phyloP scores from a whole-genome alignment of 2,888 invertebrate species.

The Aricia artaxerxes region DNA sequence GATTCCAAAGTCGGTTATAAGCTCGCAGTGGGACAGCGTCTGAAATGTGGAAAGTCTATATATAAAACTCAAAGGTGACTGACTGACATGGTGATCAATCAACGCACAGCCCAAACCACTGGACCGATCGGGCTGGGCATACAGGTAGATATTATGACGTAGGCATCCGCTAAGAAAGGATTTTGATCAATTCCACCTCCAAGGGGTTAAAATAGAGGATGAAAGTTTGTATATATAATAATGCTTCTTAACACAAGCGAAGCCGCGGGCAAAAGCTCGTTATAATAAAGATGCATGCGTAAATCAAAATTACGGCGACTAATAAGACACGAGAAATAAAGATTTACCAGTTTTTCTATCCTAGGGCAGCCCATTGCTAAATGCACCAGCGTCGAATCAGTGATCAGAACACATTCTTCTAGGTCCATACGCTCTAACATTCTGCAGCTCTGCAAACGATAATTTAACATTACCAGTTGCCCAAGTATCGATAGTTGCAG shows the following conservation, averaged over 20 bases:
- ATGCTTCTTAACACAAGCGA: too few relatives aligned
- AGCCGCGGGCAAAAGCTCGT: too few relatives aligned
- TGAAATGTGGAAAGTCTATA: slow-evolving; percentile 61
- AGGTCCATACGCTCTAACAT: slow-evolving; percentile 97
- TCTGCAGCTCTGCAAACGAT: slow-evolving; percentile 88
- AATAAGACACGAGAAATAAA: neutral
- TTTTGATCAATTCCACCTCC: too few relatives aligned
- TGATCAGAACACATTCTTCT: slow-evolving; percentile 98
- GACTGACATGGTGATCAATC: too few relatives aligned
- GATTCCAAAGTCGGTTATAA: slow-evolving; percentile 99
- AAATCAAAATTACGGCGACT: neutral
- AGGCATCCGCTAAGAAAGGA: too few relatives aligned
- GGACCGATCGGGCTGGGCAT: too few relatives aligned
- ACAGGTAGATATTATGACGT: too few relatives aligned
- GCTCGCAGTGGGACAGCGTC: slow-evolving; percentile 99
- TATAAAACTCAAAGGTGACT: too few relatives aligned
- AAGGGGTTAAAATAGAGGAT: too few relatives aligned
- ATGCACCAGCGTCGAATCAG: slow-evolving; percentile 95
- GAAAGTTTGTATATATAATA: too few relatives aligned
- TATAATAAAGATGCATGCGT: neutral
- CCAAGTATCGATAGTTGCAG: too few relatives aligned
- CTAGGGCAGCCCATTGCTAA: slow-evolving; percentile 97
- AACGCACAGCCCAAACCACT: too few relatives aligned
- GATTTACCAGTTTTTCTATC: slow-evolving; percentile 92
- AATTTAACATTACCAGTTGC: neutral